Percentiles rank a stretch among this genome's conserved stretches.
These are phyloP conservation scores for Centrocercus urophasianus DNA, from an alignment of 2,113 vertebrate genomes.

Conservation along the genomic window DNA sequence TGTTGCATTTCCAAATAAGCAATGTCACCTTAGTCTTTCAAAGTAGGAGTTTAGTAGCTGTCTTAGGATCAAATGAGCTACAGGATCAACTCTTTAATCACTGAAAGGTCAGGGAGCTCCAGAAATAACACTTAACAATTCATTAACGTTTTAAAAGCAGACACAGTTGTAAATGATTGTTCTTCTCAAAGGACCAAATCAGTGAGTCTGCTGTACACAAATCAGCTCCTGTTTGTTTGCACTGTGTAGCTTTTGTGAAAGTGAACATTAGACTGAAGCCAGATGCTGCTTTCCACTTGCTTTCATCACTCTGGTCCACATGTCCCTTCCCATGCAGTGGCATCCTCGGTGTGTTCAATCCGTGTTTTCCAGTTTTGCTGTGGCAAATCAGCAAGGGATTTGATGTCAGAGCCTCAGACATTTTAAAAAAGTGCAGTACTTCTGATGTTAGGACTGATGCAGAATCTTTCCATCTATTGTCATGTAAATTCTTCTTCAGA, in stretches of 20 bases:
- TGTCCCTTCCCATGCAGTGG: rapidly evolving
- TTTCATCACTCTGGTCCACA: rapidly evolving
- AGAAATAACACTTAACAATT: constrained; percentile 36
- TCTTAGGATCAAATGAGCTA: not conserved
- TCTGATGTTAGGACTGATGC: not conserved
- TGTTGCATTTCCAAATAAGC: constrained; percentile 21
- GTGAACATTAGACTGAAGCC: not conserved
- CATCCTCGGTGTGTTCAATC: not conserved
- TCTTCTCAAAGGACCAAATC: not conserved
- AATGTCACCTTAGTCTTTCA: constrained; percentile 15
- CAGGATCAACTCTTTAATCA: constrained; percentile 25
- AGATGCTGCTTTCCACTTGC: not conserved
- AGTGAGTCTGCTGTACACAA: rapidly evolving
- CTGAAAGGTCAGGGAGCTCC: not conserved
- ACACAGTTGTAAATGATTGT: constrained; percentile 1
- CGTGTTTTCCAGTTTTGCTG: rapidly evolving
- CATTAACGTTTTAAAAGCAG: not conserved
- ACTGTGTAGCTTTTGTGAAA: not conserved
- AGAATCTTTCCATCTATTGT: not conserved
- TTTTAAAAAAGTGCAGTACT: not conserved
- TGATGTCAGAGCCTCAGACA: not conserved
- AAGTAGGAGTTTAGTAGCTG: constrained; percentile 32
- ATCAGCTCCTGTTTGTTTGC: not conserved
- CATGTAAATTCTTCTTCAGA: not conserved
- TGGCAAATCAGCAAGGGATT: not conserved